A percentile compares a stretch with the other conserved stretches of the same genome.
These are phyloP conservation scores for Acromyrmex heyeri DNA, from an alignment of 1,140 invertebrate species.

Conservation along the genomic window DNA sequence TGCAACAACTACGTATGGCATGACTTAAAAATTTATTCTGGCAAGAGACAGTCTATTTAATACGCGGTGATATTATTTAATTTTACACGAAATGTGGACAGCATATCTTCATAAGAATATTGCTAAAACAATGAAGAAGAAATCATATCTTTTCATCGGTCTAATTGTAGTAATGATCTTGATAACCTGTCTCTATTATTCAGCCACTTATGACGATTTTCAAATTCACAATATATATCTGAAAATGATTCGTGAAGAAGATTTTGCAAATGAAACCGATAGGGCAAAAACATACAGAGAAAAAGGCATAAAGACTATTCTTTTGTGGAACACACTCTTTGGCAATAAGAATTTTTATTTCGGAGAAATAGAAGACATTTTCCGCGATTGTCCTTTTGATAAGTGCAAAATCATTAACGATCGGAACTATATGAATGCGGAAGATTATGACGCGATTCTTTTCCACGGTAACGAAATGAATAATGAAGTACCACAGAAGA, in stretches of 20 bases:
- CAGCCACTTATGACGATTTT: constrained; percentile 22
- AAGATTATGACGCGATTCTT: constrained; percentile 77
- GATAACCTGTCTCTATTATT: constrained; percentile 41
- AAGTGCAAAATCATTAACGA: constrained; percentile 73
- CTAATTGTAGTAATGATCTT: constrained; percentile 24
- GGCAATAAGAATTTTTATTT: constrained; percentile 74
- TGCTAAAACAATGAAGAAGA: constrained; percentile 40
- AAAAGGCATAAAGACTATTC: constrained; percentile 68
- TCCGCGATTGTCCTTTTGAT: constrained; percentile 69
- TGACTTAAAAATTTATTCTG: neutral
- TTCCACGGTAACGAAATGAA: constrained; percentile 77
- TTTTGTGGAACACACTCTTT: constrained; percentile 80
- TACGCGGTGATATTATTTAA: neutral
- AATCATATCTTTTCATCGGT: constrained; percentile 22
- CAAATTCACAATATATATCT: neutral
- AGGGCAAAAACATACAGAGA: neutral
- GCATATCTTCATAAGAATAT: neutral
- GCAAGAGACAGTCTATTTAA: too few species aligned
- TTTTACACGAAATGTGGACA: neutral
- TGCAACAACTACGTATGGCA: neutral
- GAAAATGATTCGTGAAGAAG: neutral
- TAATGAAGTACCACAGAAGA: constrained; percentile 64
- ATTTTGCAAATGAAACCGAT: neutral
- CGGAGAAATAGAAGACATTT: constrained; percentile 70
- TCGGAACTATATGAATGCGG: constrained; percentile 8